Evolutionary conservation across 1,140 invertebrate genomes (phyloP), one percentile per base, ranked within the genome.

Genomic region (Brachionus plicatilis): DNA sequence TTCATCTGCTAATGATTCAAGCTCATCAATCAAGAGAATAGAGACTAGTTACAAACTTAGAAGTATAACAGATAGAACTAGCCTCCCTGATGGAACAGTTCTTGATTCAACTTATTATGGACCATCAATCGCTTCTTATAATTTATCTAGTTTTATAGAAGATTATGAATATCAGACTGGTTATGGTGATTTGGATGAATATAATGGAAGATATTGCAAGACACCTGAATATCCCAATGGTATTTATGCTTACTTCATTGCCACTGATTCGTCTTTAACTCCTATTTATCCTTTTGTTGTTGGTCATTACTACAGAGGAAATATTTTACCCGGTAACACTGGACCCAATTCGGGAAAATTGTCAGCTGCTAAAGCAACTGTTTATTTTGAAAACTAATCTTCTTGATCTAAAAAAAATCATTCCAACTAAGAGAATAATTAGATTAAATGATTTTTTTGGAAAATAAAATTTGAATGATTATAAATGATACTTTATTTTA

Each of bases 191-290:
- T 76, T 76, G 27, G 72, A 76, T 76, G 72, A 47, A 76, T 50
- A 20, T n/a, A 76, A 76, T 76, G 43, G 72, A 27, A 20, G 72
- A 47, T 76, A 27, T 50, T 76, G 72, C 41, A 76, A 47, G 12
- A 76, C 72, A 50, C 72, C 72, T 17, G 70, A 75, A 75, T 75
- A 75, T 33, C 70, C 70, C 9, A 29, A 47, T 75, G 70, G 70
- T 27, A 47, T 24, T 20, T 75, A 75, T 47, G 37, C 41, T 45
- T 76, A 76, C 27, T 76, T 76, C 50, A 45, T 50, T 27, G 8
- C 72, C 3, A 50, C 43, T 20, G 43, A 50, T 76, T 17, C 72
- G 2, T 47, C 17, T 47, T 50, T 45, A 17, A 47, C 41, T 20
- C 43, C 72, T 1, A 43, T 50, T 76, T 76, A 76, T 76, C 72